Conservation (phyloP, 2,797 vertebrate species). For the Amblyraja radiata region DNA sequence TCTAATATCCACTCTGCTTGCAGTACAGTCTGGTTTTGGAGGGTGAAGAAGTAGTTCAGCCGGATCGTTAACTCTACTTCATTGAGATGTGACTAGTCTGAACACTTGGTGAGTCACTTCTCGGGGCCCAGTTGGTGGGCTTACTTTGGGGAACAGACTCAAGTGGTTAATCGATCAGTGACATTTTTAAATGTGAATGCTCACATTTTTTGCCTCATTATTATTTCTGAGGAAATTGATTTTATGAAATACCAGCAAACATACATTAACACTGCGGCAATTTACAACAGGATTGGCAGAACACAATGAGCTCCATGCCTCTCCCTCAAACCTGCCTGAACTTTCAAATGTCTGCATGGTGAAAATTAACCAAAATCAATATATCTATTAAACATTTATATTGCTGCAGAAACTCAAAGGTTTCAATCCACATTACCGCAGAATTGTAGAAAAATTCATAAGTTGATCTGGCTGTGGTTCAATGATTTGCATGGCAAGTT, state of each 20-base stretch:
- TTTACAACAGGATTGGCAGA: neutral
- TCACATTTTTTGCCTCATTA: neutral
- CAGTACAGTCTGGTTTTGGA: neutral
- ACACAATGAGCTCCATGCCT: neutral
- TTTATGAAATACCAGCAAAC: neutral
- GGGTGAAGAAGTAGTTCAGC: neutral
- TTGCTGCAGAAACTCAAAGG: neutral
- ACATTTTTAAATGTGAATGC: constrained; percentile 21
- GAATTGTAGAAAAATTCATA: neutral
- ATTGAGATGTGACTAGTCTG: neutral
- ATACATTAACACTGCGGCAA: neutral
- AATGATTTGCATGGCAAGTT: neutral
- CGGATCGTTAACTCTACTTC: neutral
- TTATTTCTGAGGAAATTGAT: constrained; percentile 12
- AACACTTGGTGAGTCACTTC: neutral
- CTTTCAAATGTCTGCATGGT: neutral
- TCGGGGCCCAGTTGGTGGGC: neutral
- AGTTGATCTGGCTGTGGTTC: neutral
- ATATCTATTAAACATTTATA: neutral
- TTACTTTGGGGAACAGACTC: neutral
- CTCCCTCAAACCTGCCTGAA: neutral
- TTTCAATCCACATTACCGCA: neutral
- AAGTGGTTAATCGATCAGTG: neutral
- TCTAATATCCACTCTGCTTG: neutral
- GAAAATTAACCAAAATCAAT: constrained; percentile 25